Evolutionary conservation across 1,140 invertebrate genomes (phyloP), one percentile per base, ranked within the genome.

Genomic region (Gonioctena quinquepunctata): DNA sequence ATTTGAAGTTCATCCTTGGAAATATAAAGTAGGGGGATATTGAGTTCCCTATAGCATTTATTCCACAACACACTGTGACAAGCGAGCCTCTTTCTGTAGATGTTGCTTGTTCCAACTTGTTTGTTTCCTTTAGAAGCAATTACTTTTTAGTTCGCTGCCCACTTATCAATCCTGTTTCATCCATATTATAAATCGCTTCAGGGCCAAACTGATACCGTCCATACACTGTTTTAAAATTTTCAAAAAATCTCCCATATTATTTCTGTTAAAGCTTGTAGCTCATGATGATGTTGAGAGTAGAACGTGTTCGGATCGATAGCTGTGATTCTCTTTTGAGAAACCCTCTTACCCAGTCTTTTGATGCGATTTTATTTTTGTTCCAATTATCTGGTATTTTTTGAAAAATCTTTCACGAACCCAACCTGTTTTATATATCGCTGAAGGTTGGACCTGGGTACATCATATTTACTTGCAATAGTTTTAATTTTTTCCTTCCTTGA

Each of bases 51-150:
- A 54, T 13, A 13, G 50, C 50, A 54, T 54, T 54, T 2, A 54
- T 54, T 13, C 50, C 50, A 19, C 49, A 21, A 22, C 49, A 64
- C n/a, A 85, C 60, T 18, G 85, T 87, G 0, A 85, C 78, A 33
- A 82, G 80, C 72, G 78, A 80, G 19, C 84, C 85, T 59, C 84
- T 77, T 77, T 87, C 85, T 59, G 80, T 83, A 49, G 82, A 85
- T 2, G 80, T 84, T 6, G 84, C 33, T 66, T 80, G 75, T 25
- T 82, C 85, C 13, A 86, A 79, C 76, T 87, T 81, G 65, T 83
- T 83, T 6, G 65, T 56, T 21, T 79, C 77, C 76, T 78, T 83
- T 22, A 21, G 21, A 59, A 82, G 79, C 16, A 86, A 64, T 60
- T 87, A 77, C 72, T 83, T 85, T 52, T 16, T 16, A 3, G 50